Percentiles rank a stretch among this genome's conserved stretches.
phyloP scores from a whole-genome alignment of 1,140 invertebrate genomes.

The Oncopeltus fasciatus region DNA sequence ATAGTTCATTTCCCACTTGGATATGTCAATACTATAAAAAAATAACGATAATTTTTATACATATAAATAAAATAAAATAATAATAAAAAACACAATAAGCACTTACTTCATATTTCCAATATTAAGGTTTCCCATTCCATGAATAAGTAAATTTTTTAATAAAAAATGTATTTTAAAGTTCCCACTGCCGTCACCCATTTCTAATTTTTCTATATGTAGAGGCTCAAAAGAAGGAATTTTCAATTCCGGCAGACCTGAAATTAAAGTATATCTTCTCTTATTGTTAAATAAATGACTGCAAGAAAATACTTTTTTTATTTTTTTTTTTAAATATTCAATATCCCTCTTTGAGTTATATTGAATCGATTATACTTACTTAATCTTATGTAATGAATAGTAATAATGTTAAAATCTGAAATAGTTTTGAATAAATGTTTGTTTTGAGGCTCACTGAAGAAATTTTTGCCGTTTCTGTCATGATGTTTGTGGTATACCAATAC shows the following conservation, averaged over 20 bases:
- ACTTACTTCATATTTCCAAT: slow-evolving; percentile 18
- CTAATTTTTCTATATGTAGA: slow-evolving; percentile 16
- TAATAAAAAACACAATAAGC: too few species aligned
- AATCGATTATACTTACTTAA: too few species aligned
- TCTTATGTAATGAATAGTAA: too few species aligned
- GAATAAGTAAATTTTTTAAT: slow-evolving; percentile 16
- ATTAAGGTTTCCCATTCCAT: slow-evolving; percentile 10
- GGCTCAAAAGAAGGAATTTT: slow-evolving; percentile 17
- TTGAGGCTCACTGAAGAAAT: too few species aligned
- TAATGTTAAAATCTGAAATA: too few species aligned
- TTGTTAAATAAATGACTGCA: too few species aligned
- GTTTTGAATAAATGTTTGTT: too few species aligned
- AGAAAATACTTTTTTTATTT: too few species aligned
- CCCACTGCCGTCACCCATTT: slow-evolving; percentile 14
- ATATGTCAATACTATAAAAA: slow-evolving; percentile 12
- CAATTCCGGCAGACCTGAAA: slow-evolving; percentile 21
- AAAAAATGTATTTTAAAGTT: slow-evolving; percentile 6
- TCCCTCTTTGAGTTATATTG: too few species aligned
- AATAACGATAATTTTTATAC: slow-evolving; percentile 3
- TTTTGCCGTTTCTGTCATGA: too few species aligned
- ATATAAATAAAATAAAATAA: not conserved
- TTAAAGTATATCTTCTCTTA: not conserved
- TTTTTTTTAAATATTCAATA: too few species aligned
- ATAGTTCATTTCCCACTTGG: not conserved
- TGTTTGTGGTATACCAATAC: too few species aligned